Evolutionary conservation across 2,888 invertebrate species (phyloP), one percentile per base, ranked within the genome.

Genomic region (Tuberolachnus salignus): DNA sequence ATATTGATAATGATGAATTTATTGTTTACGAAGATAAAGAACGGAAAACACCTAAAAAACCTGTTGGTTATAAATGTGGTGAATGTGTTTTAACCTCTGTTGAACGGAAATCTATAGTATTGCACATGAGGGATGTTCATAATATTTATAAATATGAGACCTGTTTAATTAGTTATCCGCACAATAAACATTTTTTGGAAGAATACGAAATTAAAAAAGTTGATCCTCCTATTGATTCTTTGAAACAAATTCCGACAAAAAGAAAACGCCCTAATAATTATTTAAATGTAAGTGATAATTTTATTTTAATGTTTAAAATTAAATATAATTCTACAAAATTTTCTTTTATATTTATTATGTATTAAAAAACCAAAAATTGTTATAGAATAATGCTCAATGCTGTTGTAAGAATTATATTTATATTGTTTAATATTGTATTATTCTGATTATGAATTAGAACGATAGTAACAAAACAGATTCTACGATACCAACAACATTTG

Each of bases 1-100:
- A 78, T 69, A 11, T 66, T 0, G 42, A 78, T 44, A 57, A 44
- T 34, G 69, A 78, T 69, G 13, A 21, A 21, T 69, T 78, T 69
- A 34, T 78, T 59, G 67, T 34, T 13, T n/a, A 11, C 11, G 49
- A 57, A n/a, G 11, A 21, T 49, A 59, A 26, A 23, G 34, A 34
- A 26, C 1, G 1, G 1, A 16, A 53, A n/a, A 23, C 9, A 23
- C 42, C 10, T 57, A 67, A 46, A 13, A 34, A 3, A 34, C 34
- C 34, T 34, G 6, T 34, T 34, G 34, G 2, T 66, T 78, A 16
- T 51, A 69, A 1, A 0, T 78, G 75, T 78, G 19, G 13, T 19
- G 10, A 59, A 26, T 78, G 75, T 69, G 11, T 19, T 34, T 66
- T 57, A 44, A 53, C n/a, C 9, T 42, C n/a, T 0, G 55, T 26